A percentile compares a stretch with the other conserved stretches of the same genome.
These are phyloP conservation scores for Harpalus rufipes DNA, from an alignment of 2,888 invertebrate genomes.

Conservation along the genomic window DNA sequence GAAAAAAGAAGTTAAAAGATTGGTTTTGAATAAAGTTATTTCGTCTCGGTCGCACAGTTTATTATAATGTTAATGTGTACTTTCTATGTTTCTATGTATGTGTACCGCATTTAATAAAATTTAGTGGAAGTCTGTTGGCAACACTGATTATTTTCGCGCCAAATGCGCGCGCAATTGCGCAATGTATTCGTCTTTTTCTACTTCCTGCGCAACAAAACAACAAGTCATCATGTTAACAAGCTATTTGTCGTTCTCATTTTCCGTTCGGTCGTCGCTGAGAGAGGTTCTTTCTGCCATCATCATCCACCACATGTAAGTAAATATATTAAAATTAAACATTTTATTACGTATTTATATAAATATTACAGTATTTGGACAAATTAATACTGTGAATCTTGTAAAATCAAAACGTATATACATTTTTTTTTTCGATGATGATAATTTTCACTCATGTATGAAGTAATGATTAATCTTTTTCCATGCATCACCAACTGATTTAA, in stretches of 20 bases:
- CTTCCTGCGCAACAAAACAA: background rate
- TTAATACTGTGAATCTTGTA: too few species aligned
- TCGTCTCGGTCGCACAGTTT: background rate
- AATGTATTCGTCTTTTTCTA: too few species aligned
- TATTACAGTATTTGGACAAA: background rate
- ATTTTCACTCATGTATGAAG: background rate
- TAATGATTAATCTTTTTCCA: background rate
- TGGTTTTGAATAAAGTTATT: background rate
- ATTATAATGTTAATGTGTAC: background rate
- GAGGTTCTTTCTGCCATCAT: background rate
- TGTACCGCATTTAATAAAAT: background rate
- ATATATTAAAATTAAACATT: background rate
- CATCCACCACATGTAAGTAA: background rate
- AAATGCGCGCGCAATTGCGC: background rate
- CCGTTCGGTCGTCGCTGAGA: background rate
- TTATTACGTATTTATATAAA: background rate
- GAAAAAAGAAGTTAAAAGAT: conserved; percentile 28
- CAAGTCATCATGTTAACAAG: background rate
- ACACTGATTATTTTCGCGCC: background rate
- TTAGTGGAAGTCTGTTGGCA: background rate
- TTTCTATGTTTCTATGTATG: background rate
- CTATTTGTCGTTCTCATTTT: background rate
- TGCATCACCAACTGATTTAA: background rate
- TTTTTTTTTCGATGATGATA: background rate
- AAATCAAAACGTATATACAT: too few species aligned